Conservation (phyloP, 2,888 invertebrate genomes). For the Mystacides longicornis region DNA sequence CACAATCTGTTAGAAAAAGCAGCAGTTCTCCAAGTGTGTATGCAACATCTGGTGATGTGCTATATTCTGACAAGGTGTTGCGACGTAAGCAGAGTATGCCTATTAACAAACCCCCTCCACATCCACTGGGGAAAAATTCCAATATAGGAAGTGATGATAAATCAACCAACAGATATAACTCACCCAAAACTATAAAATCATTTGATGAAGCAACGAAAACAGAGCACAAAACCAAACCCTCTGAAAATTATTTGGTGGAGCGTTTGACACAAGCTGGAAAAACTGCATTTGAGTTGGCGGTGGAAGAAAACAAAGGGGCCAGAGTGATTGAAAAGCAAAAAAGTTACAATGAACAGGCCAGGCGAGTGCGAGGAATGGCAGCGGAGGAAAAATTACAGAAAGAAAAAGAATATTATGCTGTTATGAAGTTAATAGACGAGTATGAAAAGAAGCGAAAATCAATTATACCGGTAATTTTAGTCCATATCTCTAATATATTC, state of each 20-base stretch:
- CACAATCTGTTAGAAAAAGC: too few species aligned
- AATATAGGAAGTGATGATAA: too few species aligned
- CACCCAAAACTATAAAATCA: neutral
- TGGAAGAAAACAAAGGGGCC: slow-evolving; percentile 13
- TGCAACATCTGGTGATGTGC: too few species aligned
- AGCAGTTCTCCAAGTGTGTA: too few species aligned
- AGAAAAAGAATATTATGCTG: slow-evolving; percentile 43
- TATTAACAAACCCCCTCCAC: too few species aligned
- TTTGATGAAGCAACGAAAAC: slow-evolving; percentile 21
- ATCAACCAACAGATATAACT: too few species aligned
- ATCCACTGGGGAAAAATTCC: too few species aligned
- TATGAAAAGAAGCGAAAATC: slow-evolving; percentile 35
- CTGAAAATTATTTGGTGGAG: slow-evolving; percentile 12
- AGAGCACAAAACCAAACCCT: slow-evolving; percentile 8
- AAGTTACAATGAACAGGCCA: slow-evolving; percentile 7
- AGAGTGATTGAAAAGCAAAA: slow-evolving; percentile 6
- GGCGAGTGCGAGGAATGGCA: slow-evolving; percentile 67
- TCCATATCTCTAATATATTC: too few species aligned
- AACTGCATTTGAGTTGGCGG: slow-evolving; percentile 16
- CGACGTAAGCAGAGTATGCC: too few species aligned
- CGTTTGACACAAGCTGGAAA: slow-evolving; percentile 10
- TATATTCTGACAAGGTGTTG: too few species aligned
- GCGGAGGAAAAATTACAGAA: slow-evolving; percentile 70
- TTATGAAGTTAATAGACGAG: slow-evolving; percentile 40
- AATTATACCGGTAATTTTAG: too few species aligned